Percentiles rank a stretch among this genome's conserved stretches.
Evolutionary conservation across 2,797 vertebrate species (phyloP).

Genomic region (Enteromius radiatus): DNA sequence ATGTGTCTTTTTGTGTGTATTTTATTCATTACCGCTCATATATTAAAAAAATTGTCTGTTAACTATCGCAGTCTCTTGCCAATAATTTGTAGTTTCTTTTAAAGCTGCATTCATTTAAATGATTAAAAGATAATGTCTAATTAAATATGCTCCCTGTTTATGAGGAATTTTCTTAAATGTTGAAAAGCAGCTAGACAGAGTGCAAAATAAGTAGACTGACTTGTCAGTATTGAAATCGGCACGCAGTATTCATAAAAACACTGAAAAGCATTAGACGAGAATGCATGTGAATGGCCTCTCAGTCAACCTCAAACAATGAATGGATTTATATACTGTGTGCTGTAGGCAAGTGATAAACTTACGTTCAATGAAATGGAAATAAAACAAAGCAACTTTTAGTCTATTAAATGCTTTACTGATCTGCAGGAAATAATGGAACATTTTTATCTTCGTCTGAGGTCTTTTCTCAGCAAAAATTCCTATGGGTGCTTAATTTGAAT

Average conservation of each 20-base stretch:
- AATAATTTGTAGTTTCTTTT: too few species aligned
- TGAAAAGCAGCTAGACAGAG: neutral
- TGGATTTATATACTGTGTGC: neutral
- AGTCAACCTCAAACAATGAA: neutral
- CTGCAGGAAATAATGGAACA: neutral
- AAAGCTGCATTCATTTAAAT: neutral
- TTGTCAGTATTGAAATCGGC: neutral
- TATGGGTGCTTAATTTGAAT: neutral
- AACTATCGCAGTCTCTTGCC: too few species aligned
- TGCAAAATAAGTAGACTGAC: neutral
- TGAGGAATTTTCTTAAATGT: neutral
- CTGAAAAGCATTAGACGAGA: neutral
- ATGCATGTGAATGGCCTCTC: constrained; percentile 1
- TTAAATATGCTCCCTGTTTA: too few species aligned
- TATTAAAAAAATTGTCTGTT: too few species aligned
- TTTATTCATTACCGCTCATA: neutral
- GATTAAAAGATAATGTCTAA: too few species aligned
- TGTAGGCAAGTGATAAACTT: neutral
- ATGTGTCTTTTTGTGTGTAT: neutral
- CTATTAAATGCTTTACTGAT: neutral
- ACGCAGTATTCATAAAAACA: neutral
- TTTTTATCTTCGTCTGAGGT: neutral
- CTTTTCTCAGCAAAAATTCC: constrained; percentile 4
- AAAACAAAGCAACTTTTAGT: neutral
- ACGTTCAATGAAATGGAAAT: neutral